phyloP scores from a whole-genome alignment of 2,888 invertebrate genomes.

The Dynastes hyllus region DNA sequence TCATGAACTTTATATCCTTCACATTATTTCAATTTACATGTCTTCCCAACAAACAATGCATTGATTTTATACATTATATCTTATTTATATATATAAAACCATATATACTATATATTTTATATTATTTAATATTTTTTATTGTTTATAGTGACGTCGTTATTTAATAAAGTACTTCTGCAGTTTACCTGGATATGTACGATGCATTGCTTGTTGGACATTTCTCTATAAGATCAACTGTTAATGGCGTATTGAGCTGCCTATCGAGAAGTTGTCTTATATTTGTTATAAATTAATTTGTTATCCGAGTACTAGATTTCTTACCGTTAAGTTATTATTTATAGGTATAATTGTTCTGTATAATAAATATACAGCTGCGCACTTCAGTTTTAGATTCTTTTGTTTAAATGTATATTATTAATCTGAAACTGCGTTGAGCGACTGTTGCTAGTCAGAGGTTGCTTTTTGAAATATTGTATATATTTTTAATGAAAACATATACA shows the following conservation, averaged over 20 bases:
- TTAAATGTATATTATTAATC: slow-evolving; percentile 61
- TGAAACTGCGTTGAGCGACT: slow-evolving; percentile 68
- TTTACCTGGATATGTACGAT: slow-evolving; percentile 57
- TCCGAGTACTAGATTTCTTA: slow-evolving; percentile 65
- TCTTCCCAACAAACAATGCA: slow-evolving; percentile 53
- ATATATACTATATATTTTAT: slow-evolving; percentile 61
- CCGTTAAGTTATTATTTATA: slow-evolving; percentile 69
- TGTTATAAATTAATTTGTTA: slow-evolving; percentile 67
- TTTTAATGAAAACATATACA: slow-evolving; percentile 66
- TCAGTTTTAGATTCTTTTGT: slow-evolving; percentile 53
- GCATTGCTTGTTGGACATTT: slow-evolving; percentile 64
- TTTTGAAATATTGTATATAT: slow-evolving; percentile 68
- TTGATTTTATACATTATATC: slow-evolving; percentile 63
- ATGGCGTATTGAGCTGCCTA: slow-evolving; percentile 59
- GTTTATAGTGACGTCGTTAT: slow-evolving; percentile 66
- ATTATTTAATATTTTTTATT: slow-evolving; percentile 66
- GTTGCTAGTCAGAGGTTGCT: slow-evolving; percentile 67
- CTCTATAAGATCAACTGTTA: slow-evolving; percentile 55
- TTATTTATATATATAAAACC: slow-evolving; percentile 61
- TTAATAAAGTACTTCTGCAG: slow-evolving; percentile 58
- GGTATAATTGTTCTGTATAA: slow-evolving; percentile 69
- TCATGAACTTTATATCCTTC: slow-evolving; percentile 54
- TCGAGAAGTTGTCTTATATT: slow-evolving; percentile 61
- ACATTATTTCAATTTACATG: slow-evolving; percentile 52
- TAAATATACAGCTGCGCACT: slow-evolving; percentile 69